Conservation (phyloP, 2,113 vertebrate genomes). For the Actinemys pallida region DNA sequence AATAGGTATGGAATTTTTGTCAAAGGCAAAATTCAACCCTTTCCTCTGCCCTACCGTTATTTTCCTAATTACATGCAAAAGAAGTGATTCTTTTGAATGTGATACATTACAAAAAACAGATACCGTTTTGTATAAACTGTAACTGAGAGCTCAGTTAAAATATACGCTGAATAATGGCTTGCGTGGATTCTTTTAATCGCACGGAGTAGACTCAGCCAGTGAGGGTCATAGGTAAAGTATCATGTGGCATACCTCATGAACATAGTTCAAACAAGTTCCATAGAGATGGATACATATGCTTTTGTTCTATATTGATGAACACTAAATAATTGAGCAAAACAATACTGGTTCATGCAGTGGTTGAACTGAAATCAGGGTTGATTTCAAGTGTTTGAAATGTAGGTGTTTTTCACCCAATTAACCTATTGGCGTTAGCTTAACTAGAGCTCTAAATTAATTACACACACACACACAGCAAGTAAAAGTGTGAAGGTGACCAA, state of each 20-base stretch:
- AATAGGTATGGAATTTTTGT: not conserved
- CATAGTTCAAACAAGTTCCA: not conserved
- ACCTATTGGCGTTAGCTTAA: not conserved
- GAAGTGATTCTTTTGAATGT: not conserved
- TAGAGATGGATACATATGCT: not conserved
- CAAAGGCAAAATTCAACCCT: not conserved
- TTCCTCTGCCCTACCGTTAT: not conserved
- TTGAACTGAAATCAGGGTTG: not conserved
- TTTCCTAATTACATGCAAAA: not conserved
- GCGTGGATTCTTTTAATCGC: not conserved
- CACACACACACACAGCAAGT: not conserved
- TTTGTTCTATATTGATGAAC: not conserved
- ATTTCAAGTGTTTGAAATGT: not conserved
- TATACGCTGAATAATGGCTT: not conserved
- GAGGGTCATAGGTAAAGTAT: not conserved
- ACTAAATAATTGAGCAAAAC: not conserved
- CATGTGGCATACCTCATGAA: not conserved
- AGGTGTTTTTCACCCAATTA: not conserved
- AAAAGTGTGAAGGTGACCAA: not conserved
- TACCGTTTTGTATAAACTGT: not conserved
- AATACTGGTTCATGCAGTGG: not conserved
- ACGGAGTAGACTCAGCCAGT: not conserved
- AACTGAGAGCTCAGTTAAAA: not conserved
- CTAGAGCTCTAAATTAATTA: not conserved
- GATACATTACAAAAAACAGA: not conserved